These are phyloP conservation scores for Microcebus lehilahytsara DNA, from an alignment of 2,113 vertebrate genomes.

Conservation along the genomic window DNA sequence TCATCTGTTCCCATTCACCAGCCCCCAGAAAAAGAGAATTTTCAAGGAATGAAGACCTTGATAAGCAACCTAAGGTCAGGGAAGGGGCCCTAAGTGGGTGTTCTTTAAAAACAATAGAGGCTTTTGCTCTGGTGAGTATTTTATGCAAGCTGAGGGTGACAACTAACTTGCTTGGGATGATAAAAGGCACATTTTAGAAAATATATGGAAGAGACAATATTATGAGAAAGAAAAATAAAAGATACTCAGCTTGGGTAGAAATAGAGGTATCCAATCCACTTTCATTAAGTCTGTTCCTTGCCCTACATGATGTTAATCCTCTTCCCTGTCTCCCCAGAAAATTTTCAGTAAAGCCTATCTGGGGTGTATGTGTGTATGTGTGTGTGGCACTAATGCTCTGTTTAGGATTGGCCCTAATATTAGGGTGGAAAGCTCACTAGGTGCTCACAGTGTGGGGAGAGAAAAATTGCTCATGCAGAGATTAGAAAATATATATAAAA, in stretches of 20 bases:
- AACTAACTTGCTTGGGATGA: neutral
- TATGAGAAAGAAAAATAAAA: neutral
- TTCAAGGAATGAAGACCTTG: neutral
- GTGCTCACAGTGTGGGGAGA: no score
- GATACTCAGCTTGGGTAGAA: neutral
- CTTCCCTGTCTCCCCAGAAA: neutral
- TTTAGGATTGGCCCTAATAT: no score
- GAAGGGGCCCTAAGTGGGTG: neutral
- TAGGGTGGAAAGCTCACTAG: no score
- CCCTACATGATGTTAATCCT: neutral
- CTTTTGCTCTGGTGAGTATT: conserved; percentile 10
- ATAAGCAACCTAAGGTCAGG: neutral
- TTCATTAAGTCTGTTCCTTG: neutral
- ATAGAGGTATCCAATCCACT: neutral
- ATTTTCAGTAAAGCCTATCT: neutral
- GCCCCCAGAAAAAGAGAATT: neutral
- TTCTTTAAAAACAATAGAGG: neutral
- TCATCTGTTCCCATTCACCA: neutral
- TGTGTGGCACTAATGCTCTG: no score
- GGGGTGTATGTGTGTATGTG: no score
- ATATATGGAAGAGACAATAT: neutral
- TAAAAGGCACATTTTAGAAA: neutral
- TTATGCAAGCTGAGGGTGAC: neutral
- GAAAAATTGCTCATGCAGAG: no score
- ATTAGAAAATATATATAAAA: no score